A percentile compares a stretch with the other conserved stretches of the same genome.
These are phyloP conservation scores for Drosophila ananassae DNA, from an alignment of 1,140 invertebrate genomes.

Conservation along the genomic window DNA sequence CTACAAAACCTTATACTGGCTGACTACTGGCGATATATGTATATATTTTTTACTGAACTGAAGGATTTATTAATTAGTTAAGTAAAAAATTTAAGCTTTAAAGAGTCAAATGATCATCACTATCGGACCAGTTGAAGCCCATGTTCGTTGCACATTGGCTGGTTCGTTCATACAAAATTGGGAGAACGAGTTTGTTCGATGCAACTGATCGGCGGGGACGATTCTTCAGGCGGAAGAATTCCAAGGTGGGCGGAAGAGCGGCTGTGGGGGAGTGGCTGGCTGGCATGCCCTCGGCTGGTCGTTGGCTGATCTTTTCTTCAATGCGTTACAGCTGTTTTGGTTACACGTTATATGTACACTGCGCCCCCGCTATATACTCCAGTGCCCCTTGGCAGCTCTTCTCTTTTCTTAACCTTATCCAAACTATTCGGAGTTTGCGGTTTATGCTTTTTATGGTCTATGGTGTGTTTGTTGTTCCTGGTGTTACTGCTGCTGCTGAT, in stretches of 20 bases:
- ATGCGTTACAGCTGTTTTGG: constrained; percentile 64
- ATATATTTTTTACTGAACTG: neutral
- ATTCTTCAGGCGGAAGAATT: constrained; percentile 6
- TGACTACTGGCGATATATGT: too few relatives aligned
- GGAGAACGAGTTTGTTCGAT: constrained; percentile 65
- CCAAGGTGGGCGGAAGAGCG: constrained; percentile 6
- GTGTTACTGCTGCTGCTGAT: constrained; percentile 26
- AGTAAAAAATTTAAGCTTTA: neutral
- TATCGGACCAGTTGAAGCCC: constrained; percentile 51
- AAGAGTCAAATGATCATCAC: constrained; percentile 10
- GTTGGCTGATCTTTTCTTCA: constrained; percentile 45
- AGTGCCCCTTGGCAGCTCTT: constrained; percentile 3
- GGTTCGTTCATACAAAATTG: constrained; percentile 45
- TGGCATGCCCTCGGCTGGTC: constrained; percentile 35
- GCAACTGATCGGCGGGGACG: constrained; percentile 10
- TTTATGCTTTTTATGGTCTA: constrained; percentile 72
- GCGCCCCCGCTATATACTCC: constrained; percentile 30
- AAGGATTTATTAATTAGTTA: neutral
- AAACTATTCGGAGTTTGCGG: constrained; percentile 53
- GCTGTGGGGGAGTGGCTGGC: constrained; percentile 11
- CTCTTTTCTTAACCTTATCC: constrained; percentile 9
- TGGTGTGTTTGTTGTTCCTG: constrained; percentile 25
- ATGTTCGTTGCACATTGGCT: constrained; percentile 42
- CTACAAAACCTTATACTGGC: too few relatives aligned
- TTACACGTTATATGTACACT: constrained; percentile 17